Base-by-base conservation (phyloP, 2,797 vertebrate species). In the Odontamblyopus rebecca region DNA sequence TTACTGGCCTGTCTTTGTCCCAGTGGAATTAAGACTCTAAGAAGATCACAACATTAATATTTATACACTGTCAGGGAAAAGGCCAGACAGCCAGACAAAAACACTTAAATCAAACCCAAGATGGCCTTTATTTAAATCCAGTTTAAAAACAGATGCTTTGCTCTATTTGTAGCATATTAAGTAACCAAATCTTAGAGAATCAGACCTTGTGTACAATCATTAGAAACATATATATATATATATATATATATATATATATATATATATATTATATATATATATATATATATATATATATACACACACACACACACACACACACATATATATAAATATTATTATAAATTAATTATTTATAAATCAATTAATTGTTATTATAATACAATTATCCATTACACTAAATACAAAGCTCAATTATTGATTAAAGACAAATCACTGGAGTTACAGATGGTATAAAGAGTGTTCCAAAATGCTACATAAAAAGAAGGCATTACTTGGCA, bases 1-100 rank as follows among this genome's bases (percentile, higher is more conserved):
- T 92, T 92, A 92, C 78, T 68, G 74, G 74, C 74, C 68, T 69
- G 82, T 87, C 85, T 91, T 89, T 89, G 85, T 89, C 81, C 80
- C 13, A 6, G 74, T 70, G 54, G 91, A 89, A 92, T 92, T 92
- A 92, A 54, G 76, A 70, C 74, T 82, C 73, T 82, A 91, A 91
- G 85, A 78, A 81, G 87, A 90, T 92, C 89, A 90, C 78, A 35
- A 85, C 79, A 91, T 90, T 86, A 85, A 89, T 91, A 91, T 89
- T 86, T 82, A 89, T 86, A 86, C 65, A 72, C 75, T 71, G 63
- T 0, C n/a, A 76, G 78, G 38, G 65, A 75, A 72, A 23, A 64
- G 71, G 63, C 81, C 63, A 70, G 69, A 77, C 53, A 61, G 68
- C 59, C 72, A 50, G 54, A 32, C 53, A 61, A 9, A 68, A 38